These are phyloP conservation scores for Ursus arctos DNA, from an alignment of 2,113 vertebrate genomes.

Conservation along the genomic window DNA sequence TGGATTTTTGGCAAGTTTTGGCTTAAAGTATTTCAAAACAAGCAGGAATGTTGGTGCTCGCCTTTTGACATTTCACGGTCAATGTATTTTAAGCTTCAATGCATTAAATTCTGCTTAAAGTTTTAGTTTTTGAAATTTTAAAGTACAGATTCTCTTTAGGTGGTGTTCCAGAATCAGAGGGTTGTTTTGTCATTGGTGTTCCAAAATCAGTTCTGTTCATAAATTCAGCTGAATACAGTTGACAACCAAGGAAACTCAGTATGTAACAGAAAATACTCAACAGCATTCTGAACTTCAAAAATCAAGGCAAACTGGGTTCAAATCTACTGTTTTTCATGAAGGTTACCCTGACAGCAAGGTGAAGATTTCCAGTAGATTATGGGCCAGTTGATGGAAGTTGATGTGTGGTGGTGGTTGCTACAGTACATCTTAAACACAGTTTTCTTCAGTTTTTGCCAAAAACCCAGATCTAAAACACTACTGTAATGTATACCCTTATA, in stretches of 20 bases:
- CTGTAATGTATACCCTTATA: neutral
- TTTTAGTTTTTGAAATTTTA: constrained; percentile 7
- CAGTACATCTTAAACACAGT: neutral
- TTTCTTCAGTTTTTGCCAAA: constrained; percentile 50
- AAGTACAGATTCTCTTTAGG: neutral
- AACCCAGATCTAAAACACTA: neutral
- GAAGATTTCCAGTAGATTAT: constrained; percentile 3
- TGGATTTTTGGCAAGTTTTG: constrained; percentile 41
- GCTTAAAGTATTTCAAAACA: constrained; percentile 20
- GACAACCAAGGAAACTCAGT: neutral
- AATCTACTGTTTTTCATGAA: neutral
- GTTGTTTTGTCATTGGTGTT: neutral
- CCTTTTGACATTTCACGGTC: neutral
- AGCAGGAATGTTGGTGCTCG: constrained; percentile 15
- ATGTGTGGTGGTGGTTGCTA: neutral
- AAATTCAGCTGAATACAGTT: constrained; percentile 25
- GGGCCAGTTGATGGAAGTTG: neutral
- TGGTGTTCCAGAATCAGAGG: neutral
- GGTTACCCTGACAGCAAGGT: neutral
- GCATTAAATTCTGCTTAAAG: neutral
- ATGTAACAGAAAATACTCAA: neutral
- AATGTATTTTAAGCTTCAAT: constrained; percentile 22
- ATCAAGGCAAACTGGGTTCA: constrained; percentile 19
- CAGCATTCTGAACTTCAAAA: constrained; percentile 46
- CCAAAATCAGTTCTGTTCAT: neutral